Conservation (phyloP, 2,113 vertebrate species). For the Garra rufa region DNA sequence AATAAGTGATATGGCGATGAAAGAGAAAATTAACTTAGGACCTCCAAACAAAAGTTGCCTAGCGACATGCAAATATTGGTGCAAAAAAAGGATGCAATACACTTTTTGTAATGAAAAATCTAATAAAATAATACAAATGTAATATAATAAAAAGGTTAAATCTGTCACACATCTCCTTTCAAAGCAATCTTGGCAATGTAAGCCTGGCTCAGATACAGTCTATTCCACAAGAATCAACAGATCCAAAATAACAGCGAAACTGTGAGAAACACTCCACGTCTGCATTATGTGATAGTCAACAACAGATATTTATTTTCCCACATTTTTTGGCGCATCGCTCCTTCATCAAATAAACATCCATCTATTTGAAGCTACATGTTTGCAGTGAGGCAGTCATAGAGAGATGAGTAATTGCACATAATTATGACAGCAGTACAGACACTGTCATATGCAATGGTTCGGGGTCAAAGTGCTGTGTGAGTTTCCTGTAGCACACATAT, state of each 20-base stretch:
- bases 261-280: not conserved
- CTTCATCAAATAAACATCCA: not conserved
- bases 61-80: not conserved
- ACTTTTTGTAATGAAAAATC: no score
- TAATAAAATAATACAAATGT: not conserved
- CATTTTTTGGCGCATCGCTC: not conserved
- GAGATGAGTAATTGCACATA: slow-evolving; percentile 3
- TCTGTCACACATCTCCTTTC: not conserved
- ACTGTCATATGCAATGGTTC: slow-evolving; percentile 23
- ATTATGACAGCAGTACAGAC: slow-evolving; percentile 42
- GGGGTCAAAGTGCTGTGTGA: slow-evolving; percentile 47
- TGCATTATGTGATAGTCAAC: not conserved
- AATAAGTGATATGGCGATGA: not conserved
- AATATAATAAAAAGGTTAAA: not conserved
- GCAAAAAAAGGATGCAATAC: not conserved
- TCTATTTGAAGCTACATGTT: not conserved
- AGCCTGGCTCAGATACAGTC: not conserved
- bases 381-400: not conserved
- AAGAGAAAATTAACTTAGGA: not conserved
- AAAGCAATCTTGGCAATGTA: not conserved
- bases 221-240: not conserved
- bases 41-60: not conserved
- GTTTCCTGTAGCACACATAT: slow-evolving; percentile 56
- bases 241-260: slow-evolving; percentile 9
- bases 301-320: slow-evolving; percentile 9